These are phyloP conservation scores for Calephelis nemesis DNA, from an alignment of 1,140 invertebrate species.

Conservation along the genomic window DNA sequence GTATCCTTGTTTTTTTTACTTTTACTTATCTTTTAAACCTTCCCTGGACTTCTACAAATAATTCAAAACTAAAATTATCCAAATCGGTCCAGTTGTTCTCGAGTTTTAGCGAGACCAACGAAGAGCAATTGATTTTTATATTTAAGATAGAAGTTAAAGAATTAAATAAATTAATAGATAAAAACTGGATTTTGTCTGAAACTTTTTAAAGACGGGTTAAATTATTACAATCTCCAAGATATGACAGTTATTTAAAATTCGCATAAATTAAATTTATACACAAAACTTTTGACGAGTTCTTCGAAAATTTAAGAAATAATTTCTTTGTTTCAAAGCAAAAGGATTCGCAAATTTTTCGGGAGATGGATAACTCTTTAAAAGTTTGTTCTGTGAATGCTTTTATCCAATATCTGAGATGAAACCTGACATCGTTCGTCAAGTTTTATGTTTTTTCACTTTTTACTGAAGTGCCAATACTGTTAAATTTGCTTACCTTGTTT, in stretches of 20 bases:
- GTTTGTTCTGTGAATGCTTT: conserved; percentile 14
- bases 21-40: no score
- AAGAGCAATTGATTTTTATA: no score
- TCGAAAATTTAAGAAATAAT: conserved; percentile 8
- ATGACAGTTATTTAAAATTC: conserved; percentile 4
- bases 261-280: conserved; percentile 6
- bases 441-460: not conserved
- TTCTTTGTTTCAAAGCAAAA: conserved; percentile 15
- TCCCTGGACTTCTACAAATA: no score
- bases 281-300: conserved; percentile 16
- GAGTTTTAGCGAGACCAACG: no score
- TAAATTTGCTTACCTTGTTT: no score
- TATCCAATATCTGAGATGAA: conserved; percentile 14
- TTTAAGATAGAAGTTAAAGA: no score
- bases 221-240: not conserved
- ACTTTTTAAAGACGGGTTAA: no score
- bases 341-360: conserved; percentile 4
- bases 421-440: conserved; percentile 12
- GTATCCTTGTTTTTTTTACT: no score
- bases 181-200: no score
- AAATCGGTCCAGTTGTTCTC: no score
- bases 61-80: no score
- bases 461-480: not conserved
- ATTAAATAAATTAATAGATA: no score
- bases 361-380: conserved; percentile 16